Base-by-base conservation (phyloP, 1,140 invertebrate genomes). In the Zophobas morio region DNA sequence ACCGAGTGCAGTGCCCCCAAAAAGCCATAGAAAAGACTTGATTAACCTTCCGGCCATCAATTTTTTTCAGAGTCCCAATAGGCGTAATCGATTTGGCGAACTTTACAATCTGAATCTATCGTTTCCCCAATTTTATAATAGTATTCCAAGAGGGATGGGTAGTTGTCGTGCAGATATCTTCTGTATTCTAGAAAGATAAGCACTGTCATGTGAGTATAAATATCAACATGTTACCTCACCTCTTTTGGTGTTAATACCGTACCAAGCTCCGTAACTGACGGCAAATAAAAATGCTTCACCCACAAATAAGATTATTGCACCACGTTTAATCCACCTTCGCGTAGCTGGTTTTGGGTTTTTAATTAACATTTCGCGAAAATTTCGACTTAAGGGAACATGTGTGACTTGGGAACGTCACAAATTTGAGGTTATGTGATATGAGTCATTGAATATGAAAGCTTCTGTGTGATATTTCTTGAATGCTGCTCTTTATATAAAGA, bases 51-150 rank as follows among this genome's bases (percentile, higher is more conserved):
- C 82, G 76, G 84, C 84, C 78, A 86, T 84, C 85, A 88, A 88
- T 80, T 79, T 85, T 88, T 87, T 72, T 87, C 85, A 82, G 82
- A 83, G 63, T 83, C 83, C 90, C 90, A 91, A 76, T 88, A 84
- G 79, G 83, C 84, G 2, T 86, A 82, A 81, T 91, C 90, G 36
- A 87, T 78, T 70, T 90, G 85, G 60, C 90, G 85, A 34, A 86
- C 87, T 40, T 87, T 88, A 42, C 85, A 88, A n/a, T 88, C 46
- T 32, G 76, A 70, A 76, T 81, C 86, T 6, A 91, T 75, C 34
- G 84, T 84, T 82, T 91, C 90, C 47, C 90, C 90, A n/a, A 90
- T 76, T 80, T 86, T 86, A 81, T 92, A 92, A 82, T 90, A 92
- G 20, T 88, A 86, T 80, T 91, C 89, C 53, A 92, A 82, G n/a